Percentiles rank a stretch among this genome's conserved stretches.
These are phyloP conservation scores for Oryzias curvinotus DNA, from an alignment of 2,113 vertebrate genomes.

Conservation along the genomic window DNA sequence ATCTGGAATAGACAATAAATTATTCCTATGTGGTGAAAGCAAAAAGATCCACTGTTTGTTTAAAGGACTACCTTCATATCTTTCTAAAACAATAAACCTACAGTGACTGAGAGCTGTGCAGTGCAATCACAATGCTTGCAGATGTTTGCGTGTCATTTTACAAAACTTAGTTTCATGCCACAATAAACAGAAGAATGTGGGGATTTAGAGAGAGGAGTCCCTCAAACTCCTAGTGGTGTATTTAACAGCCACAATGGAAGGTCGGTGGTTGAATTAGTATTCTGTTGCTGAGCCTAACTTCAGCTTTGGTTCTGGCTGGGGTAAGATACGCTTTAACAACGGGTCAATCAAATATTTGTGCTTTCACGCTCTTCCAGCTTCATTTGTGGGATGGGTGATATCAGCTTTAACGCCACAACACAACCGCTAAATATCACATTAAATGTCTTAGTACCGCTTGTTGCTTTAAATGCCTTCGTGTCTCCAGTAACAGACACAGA, in stretches of 20 bases:
- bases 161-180: too few species aligned
- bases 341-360: conserved; percentile 26
- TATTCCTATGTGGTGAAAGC: too few species aligned
- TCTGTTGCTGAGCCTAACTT: conserved; percentile 7
- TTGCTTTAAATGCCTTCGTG: conserved; percentile 5
- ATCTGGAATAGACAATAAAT: too few species aligned
- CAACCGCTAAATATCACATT: conserved; percentile 14
- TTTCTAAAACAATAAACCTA: too few species aligned
- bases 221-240: conserved; percentile 17
- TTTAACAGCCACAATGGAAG: conserved; percentile 26
- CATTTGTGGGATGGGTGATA: conserved; percentile 14
- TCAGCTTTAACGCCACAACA: conserved; percentile 9
- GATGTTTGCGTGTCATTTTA: too few species aligned
- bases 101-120: too few species aligned
- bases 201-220: conserved; percentile 26
- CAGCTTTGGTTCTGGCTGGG: conserved; percentile 4
- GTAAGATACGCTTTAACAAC: conserved; percentile 5
- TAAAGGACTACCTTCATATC: too few species aligned
- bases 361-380: conserved; percentile 17
- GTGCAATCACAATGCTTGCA: too few species aligned
- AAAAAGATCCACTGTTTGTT: too few species aligned
- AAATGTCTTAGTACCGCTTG: conserved; percentile 24
- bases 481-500: background rate
- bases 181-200: too few species aligned
- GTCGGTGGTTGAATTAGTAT: background rate